Percentiles rank a stretch among this genome's conserved stretches.
Conservation (phyloP, 1,140 invertebrate species). For the Drosophila melanica region DNA sequence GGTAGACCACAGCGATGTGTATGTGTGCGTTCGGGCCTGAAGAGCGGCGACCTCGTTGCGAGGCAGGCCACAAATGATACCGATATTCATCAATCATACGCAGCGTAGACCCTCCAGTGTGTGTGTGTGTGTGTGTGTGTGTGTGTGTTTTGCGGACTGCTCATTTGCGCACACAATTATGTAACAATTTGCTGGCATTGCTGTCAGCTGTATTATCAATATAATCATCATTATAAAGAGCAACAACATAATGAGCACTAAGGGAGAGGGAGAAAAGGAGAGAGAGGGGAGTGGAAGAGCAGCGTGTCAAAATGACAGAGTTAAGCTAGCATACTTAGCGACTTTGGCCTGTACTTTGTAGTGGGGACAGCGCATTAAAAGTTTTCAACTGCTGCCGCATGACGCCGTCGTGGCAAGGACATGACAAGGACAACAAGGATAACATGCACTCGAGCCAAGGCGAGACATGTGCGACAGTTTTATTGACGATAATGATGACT, state of each 20-base stretch:
- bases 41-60: slow-evolving; percentile 34
- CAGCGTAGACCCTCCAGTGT: slow-evolving; percentile 33
- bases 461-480: slow-evolving; percentile 78
- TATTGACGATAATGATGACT: slow-evolving; percentile 83
- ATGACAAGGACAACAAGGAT: slow-evolving; percentile 47
- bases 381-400: slow-evolving; percentile 64
- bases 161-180: slow-evolving; percentile 72
- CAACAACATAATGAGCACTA: slow-evolving; percentile 3
- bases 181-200: slow-evolving; percentile 64
- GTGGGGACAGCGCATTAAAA: slow-evolving; percentile 56
- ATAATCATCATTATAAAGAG: slow-evolving; percentile 27
- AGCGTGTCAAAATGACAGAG: slow-evolving; percentile 67
- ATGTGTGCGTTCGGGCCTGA: slow-evolving; percentile 10
- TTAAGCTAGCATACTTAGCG: slow-evolving; percentile 64
- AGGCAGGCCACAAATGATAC: slow-evolving; percentile 42
- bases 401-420: slow-evolving; percentile 46
- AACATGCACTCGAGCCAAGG: slow-evolving; percentile 74
- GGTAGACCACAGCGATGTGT: slow-evolving; percentile 46
- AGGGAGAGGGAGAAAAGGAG: no score
- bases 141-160: not conserved
- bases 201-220: slow-evolving; percentile 51
- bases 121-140: not conserved
- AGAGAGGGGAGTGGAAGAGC: slow-evolving; percentile 10
- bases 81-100: slow-evolving; percentile 77
- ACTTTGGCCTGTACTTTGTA: slow-evolving; percentile 31